Evolutionary conservation across 2,797 vertebrate genomes (phyloP).

Genomic region (Apodemus agrarius): DNA sequence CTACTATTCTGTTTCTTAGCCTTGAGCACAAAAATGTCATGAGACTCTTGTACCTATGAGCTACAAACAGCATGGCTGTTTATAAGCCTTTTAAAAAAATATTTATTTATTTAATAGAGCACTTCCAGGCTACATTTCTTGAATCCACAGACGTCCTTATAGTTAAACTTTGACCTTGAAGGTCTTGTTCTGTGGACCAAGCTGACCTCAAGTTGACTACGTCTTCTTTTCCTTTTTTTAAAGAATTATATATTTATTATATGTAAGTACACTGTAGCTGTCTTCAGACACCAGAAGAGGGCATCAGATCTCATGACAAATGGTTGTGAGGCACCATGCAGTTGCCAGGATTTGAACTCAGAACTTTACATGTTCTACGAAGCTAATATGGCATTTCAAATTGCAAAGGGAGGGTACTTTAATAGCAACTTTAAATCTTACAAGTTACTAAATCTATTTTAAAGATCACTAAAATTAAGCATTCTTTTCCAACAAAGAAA

Average conservation of each 20-base stretch:
- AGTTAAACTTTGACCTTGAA: not conserved
- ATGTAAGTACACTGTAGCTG: too few relatives aligned
- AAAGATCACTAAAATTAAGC: not conserved
- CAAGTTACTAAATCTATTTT: constrained; percentile 4
- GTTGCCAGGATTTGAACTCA: too few relatives aligned
- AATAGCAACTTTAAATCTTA: constrained; percentile 52
- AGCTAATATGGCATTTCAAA: constrained; percentile 43
- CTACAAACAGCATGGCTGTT: not conserved
- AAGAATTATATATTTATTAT: too few relatives aligned
- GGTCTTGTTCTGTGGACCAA: not conserved
- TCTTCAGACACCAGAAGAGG: too few relatives aligned
- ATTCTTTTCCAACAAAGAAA: constrained; percentile 43
- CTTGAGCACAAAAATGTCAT: not conserved
- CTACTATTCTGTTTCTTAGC: not conserved
- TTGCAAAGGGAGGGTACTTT: not conserved
- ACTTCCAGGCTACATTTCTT: not conserved
- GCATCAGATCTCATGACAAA: too few relatives aligned
- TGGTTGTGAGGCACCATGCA: too few relatives aligned
- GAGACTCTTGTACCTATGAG: not conserved
- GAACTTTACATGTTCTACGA: constrained; percentile 55
- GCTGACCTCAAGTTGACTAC: not conserved
- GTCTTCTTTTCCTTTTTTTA: too few relatives aligned
- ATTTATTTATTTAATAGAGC: not conserved
- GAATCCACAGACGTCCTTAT: not conserved
- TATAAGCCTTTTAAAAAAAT: not conserved